A percentile compares a stretch with the other conserved stretches of the same genome.
Conservation (phyloP, 2,113 vertebrate genomes). For the Ptilorrhoa leucosticta region DNA sequence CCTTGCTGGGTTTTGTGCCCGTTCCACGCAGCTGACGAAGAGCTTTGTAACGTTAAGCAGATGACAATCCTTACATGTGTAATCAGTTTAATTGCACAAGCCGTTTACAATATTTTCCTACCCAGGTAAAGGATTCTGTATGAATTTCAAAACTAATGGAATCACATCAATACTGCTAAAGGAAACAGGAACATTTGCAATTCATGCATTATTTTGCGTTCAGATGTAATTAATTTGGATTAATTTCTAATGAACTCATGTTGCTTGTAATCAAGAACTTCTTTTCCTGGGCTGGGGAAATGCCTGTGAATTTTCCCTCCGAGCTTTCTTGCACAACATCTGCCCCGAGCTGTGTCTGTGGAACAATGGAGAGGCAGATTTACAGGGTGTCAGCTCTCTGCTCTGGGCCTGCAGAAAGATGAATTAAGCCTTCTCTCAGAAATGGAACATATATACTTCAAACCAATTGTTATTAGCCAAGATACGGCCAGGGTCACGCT, state of each 20-base stretch:
- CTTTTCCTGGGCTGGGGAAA: constrained; percentile 3
- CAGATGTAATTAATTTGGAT: constrained; percentile 12
- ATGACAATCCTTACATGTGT: neutral
- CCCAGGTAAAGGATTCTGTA: neutral
- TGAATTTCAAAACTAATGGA: neutral
- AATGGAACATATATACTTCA: constrained; percentile 19
- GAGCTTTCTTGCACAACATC: neutral
- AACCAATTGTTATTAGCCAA: constrained; percentile 42
- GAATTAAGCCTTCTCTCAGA: constrained; percentile 10
- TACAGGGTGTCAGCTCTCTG: constrained; percentile 22
- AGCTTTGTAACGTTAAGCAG: neutral
- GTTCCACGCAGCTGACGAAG: neutral
- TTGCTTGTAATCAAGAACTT: neutral
- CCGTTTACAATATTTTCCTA: neutral
- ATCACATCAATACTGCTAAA: neutral
- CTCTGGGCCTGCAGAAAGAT: neutral
- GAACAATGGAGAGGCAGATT: constrained; percentile 31
- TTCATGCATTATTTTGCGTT: neutral
- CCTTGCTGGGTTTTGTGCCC: neutral
- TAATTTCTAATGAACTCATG: neutral
- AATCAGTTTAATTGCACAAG: constrained; percentile 25
- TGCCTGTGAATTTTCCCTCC: neutral
- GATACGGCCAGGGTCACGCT: neutral
- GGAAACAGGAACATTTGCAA: constrained; percentile 6
- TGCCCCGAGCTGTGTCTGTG: neutral